Base-by-base conservation (phyloP, 2,888 invertebrate genomes). In the Liodrosophila aerea region DNA sequence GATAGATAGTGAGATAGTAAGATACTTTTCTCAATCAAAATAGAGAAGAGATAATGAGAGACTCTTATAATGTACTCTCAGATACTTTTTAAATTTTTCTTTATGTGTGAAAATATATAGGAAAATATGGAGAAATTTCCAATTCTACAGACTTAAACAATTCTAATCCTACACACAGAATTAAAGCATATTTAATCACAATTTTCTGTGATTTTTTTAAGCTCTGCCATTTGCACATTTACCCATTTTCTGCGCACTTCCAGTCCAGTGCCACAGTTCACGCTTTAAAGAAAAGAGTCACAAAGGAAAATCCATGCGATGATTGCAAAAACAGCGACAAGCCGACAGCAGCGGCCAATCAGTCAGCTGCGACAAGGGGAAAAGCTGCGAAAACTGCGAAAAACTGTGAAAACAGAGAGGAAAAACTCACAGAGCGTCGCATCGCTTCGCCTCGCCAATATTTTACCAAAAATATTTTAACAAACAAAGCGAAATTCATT, bases 401-500 rank as follows among this genome's bases (percentile, higher is more conserved):
- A 2, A 44, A 57, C 34, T 45, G 37, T 16, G 29, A 22, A n/a
- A n/a, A n/a, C n/a, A n/a, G n/a, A n/a, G n/a, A n/a, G n/a, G n/a
- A n/a, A n/a, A n/a, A n/a, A n/a, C n/a, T n/a, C n/a, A n/a, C n/a
- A n/a, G n/a, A n/a, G n/a, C n/a, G n/a, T n/a, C n/a, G n/a, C n/a
- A n/a, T n/a, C n/a, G n/a, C n/a, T n/a, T n/a, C n/a, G n/a, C n/a
- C 49, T 54, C 31, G 63, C 75, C 83, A 85, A 78, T 85, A 85
- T 78, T 83, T 78, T 81, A 61, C 53, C 52, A 51, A 41, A 59
- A 63, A 73, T 75, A 74, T 84, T 76, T 71, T 57, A 71, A 69
- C 86, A 81, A 85, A 85, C 78, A 86, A 77, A 75, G 76, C 68
- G 71, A 76, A 85, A 82, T 82, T 78, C 72, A 78, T 76, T 81